These are phyloP conservation scores for Oryctes rhinoceros DNA, from an alignment of 1,140 invertebrate species.

Conservation along the genomic window DNA sequence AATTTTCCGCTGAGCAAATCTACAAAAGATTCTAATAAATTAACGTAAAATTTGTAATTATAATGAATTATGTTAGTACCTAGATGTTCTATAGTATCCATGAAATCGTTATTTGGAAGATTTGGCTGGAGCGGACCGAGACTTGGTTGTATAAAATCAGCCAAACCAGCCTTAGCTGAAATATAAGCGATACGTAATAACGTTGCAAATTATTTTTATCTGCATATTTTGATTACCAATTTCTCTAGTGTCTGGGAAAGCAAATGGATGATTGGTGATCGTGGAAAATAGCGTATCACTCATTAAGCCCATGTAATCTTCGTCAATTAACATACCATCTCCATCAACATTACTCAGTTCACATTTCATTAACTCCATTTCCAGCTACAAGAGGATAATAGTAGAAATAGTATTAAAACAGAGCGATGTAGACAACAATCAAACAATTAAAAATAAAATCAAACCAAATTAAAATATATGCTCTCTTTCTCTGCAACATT, in stretches of 20 bases:
- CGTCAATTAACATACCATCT: slow-evolving; percentile 83
- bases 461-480: too few relatives aligned
- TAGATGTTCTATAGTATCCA: slow-evolving; percentile 87
- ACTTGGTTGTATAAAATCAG: slow-evolving; percentile 98
- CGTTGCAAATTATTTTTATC: too few relatives aligned
- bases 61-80: slow-evolving; percentile 63
- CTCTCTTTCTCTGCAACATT: too few relatives aligned
- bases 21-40: slow-evolving; percentile 55
- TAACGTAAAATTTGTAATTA: neutral
- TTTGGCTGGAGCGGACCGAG: slow-evolving; percentile 95
- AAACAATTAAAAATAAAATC: too few relatives aligned
- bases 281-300: slow-evolving; percentile 91
- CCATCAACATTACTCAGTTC: slow-evolving; percentile 70
- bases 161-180: slow-evolving; percentile 74
- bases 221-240: slow-evolving; percentile 75
- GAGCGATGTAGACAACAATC: too few relatives aligned
- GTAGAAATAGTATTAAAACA: too few relatives aligned
- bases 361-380: slow-evolving; percentile 82
- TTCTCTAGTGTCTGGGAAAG: slow-evolving; percentile 96
- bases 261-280: slow-evolving; percentile 90
- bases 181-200: neutral
- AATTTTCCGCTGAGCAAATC: slow-evolving; percentile 69
- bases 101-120: slow-evolving; percentile 86
- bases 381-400: slow-evolving; percentile 70
- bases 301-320: slow-evolving; percentile 88